Conservation (phyloP, 1,140 invertebrate genomes). For the Delia radicum region DNA sequence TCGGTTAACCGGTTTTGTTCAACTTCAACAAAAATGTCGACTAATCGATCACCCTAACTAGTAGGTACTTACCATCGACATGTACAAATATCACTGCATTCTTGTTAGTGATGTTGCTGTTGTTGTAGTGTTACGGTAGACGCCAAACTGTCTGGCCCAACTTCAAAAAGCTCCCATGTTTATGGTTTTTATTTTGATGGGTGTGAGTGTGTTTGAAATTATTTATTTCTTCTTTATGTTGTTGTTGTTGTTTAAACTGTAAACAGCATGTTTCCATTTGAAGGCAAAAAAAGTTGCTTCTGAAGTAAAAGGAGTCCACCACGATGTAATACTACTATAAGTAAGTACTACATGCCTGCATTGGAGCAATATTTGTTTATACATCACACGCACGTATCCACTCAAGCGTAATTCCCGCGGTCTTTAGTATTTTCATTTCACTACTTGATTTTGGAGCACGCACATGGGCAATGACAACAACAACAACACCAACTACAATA, state of each 20-base stretch:
- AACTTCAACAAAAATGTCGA: too few species aligned
- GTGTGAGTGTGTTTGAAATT: neutral
- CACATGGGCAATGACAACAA: neutral
- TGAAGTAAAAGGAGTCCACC: too few species aligned
- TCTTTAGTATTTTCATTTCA: conserved; percentile 19
- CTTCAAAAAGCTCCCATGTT: conserved; percentile 19
- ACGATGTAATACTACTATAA: neutral
- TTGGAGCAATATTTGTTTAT: conserved; percentile 2
- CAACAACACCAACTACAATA: neutral
- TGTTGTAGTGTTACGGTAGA: conserved; percentile 1
- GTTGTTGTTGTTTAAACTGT: neutral
- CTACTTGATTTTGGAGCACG: conserved; percentile 18
- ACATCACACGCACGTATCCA: conserved; percentile 18
- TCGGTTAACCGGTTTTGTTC: too few species aligned
- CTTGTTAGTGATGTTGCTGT: neutral
- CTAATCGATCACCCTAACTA: too few species aligned
- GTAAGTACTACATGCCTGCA: neutral
- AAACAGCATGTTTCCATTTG: conserved; percentile 19
- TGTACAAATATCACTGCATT: too few species aligned
- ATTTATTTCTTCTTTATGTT: neutral
- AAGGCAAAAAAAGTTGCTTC: too few species aligned
- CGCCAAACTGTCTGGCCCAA: conserved; percentile 22
- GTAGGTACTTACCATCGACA: too few species aligned
- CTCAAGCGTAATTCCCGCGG: conserved; percentile 18
- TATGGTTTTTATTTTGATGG: conserved; percentile 2